phyloP scores from a whole-genome alignment of 1,140 invertebrate species.

The Drosophila grimshawi region DNA sequence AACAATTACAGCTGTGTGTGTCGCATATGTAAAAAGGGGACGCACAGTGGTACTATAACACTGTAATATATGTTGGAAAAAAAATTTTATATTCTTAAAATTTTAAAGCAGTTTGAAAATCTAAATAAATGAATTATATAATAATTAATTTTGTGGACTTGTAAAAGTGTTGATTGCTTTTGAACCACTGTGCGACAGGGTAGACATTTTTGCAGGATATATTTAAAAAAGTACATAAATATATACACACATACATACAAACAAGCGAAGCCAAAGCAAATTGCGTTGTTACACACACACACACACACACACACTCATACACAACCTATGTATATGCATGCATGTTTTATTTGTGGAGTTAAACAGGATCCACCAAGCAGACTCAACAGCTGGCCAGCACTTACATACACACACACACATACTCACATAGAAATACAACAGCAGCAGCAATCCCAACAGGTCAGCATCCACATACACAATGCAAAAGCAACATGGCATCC shows the following conservation, averaged over 20 bases:
- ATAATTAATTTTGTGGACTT: background rate
- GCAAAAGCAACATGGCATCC: conserved; percentile 42
- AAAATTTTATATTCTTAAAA: too few species aligned
- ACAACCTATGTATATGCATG: conserved; percentile 5
- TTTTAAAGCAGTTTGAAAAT: background rate
- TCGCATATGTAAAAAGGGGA: conserved; percentile 29
- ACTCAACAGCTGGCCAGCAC: conserved; percentile 70
- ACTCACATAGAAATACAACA: conserved; percentile 29
- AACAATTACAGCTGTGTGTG: conserved; percentile 72
- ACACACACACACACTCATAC: conserved; percentile 17
- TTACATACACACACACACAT: conserved; percentile 10
- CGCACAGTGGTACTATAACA: conserved; percentile 42
- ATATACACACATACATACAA: conserved; percentile 15
- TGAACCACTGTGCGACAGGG: conserved; percentile 46
- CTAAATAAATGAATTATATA: background rate
- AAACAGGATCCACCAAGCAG: conserved; percentile 59
- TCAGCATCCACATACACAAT: conserved; percentile 58
- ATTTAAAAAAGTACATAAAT: background rate
- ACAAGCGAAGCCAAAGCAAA: conserved; percentile 68
- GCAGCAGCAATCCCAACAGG: conserved; percentile 47
- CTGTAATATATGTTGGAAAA: background rate
- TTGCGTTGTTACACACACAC: conserved; percentile 52
- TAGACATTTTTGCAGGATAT: conserved; percentile 69
- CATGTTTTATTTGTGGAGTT: conserved; percentile 37
- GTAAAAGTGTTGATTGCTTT: background rate